A percentile compares a stretch with the other conserved stretches of the same genome.
Evolutionary conservation across 2,888 invertebrate species (phyloP).

Genomic region (Strigamia maritima): DNA sequence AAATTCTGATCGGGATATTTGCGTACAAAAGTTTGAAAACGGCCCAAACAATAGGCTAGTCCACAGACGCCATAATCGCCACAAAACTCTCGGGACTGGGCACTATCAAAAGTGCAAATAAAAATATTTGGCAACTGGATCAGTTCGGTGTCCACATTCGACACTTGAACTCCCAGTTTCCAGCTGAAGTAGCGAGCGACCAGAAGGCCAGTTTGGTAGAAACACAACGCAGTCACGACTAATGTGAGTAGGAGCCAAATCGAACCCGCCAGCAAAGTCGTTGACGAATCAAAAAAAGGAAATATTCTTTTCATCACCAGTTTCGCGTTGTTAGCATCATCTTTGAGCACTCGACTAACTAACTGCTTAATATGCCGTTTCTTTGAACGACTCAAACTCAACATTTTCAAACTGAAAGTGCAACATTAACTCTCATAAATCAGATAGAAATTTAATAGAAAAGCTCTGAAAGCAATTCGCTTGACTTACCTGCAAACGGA

Average conservation of each 20-base stretch:
- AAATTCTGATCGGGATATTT: no score
- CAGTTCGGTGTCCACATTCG: not conserved
- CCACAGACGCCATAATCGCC: not conserved
- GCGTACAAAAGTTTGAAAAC: not conserved
- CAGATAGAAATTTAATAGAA: no score
- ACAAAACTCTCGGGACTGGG: not conserved
- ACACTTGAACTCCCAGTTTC: not conserved
- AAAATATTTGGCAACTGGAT: not conserved
- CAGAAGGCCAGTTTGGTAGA: not conserved
- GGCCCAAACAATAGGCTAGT: not conserved
- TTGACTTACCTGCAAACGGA: no score
- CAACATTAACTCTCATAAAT: no score
- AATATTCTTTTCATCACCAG: not conserved
- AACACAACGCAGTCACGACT: not conserved
- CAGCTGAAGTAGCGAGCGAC: not conserved
- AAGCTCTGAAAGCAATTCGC: no score
- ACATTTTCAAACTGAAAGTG: no score
- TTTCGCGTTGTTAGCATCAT: not conserved
- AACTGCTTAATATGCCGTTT: not conserved
- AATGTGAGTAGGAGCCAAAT: not conserved
- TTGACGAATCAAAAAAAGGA: not conserved
- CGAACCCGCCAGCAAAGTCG: not conserved
- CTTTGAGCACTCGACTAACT: not conserved
- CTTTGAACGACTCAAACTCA: not conserved
- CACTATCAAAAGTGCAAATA: not conserved